phyloP scores from a whole-genome alignment of 2,113 vertebrate genomes.

The Pangasianodon gigas region DNA sequence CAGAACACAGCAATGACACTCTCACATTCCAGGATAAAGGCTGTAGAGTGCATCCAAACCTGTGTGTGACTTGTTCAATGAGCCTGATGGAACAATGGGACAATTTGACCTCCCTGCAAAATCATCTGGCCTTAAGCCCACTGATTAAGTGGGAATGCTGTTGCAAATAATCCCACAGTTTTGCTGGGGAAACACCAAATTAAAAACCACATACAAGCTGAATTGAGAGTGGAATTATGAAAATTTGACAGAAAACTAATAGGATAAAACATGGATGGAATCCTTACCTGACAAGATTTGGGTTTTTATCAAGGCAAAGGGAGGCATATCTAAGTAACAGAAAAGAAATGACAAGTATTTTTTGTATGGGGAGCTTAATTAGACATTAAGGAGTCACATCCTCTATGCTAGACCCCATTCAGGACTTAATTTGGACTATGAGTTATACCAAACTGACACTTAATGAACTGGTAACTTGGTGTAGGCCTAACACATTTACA shows the following conservation, averaged over 20 bases:
- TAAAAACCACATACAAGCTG: neutral
- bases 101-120: neutral
- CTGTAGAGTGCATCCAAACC: neutral
- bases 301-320: too few relatives aligned
- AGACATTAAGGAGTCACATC: neutral
- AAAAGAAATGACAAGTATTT: too few relatives aligned
- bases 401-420: neutral
- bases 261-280: too few relatives aligned
- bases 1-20: neutral
- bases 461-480: neutral
- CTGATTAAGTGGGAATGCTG: neutral
- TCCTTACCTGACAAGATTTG: too few relatives aligned
- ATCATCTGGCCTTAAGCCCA: neutral
- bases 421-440: neutral
- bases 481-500: neutral
- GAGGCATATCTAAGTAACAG: too few relatives aligned
- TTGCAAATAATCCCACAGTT: neutral
- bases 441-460: neutral
- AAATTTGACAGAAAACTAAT: too few relatives aligned
- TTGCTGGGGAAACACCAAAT: neutral
- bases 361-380: neutral
- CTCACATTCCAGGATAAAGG: neutral
- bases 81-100: neutral
- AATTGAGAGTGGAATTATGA: too few relatives aligned
- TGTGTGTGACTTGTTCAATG: neutral